phyloP scores from a whole-genome alignment of 2,888 invertebrate genomes.

The Chorisops tibialis region DNA sequence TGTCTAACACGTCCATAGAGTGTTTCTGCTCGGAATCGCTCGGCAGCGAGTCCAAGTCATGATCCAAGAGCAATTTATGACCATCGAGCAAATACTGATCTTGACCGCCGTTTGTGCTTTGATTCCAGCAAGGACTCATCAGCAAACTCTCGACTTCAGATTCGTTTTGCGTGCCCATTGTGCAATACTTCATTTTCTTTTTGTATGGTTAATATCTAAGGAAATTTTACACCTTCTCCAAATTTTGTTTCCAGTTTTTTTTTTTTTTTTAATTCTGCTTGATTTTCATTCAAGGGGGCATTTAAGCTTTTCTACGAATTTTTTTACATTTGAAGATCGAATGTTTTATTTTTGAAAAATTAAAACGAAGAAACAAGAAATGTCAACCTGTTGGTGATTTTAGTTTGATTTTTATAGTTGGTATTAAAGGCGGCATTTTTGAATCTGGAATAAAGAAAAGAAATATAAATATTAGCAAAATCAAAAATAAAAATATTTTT shows the following conservation, averaged over 20 bases:
- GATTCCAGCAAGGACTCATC: conserved; percentile 69
- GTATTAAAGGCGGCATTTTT: too few relatives aligned
- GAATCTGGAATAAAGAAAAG: too few relatives aligned
- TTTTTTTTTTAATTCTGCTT: background rate
- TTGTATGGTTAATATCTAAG: background rate
- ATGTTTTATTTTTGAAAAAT: too few relatives aligned
- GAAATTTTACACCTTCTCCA: background rate
- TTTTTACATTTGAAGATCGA: too few relatives aligned
- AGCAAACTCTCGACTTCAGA: conserved; percentile 68
- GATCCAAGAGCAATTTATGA: conserved; percentile 57
- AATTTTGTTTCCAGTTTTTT: background rate
- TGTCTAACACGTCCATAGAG: conserved; percentile 69
- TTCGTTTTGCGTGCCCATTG: conserved; percentile 54
- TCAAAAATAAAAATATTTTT: too few relatives aligned
- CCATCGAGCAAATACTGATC: conserved; percentile 57
- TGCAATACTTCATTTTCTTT: conserved; percentile 60
- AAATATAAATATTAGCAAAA: too few relatives aligned
- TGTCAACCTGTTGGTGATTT: too few relatives aligned
- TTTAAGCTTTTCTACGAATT: background rate
- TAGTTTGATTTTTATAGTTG: too few relatives aligned
- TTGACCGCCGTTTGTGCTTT: conserved; percentile 52
- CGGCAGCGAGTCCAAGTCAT: conserved; percentile 57
- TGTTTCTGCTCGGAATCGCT: conserved; percentile 52
- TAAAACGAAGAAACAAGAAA: too few relatives aligned
- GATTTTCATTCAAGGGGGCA: conserved; percentile 1